Evolutionary conservation across 2,797 vertebrate genomes (phyloP), one percentile per base, ranked within the genome.

Genomic region (Oryzias dopingdopingensis): DNA sequence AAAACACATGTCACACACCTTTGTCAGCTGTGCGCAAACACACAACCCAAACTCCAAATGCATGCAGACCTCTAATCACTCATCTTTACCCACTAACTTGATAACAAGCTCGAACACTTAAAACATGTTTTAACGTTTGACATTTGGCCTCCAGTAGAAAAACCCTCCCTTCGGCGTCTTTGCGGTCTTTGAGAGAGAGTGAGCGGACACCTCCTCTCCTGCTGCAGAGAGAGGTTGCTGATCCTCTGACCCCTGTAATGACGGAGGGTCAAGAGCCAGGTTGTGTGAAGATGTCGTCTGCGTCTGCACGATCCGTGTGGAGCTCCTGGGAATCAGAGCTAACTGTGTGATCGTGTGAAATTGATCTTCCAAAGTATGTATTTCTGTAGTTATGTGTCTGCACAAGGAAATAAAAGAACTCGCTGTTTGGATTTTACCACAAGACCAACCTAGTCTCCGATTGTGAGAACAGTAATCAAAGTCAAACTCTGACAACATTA

Each of bases 61-160:
- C 67, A 56, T 63, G 74, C 68, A 62, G 44, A 67, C 62, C 16
- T 50, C 48, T 72, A 69, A 84, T 80, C 76, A 23, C 68, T 65
- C 64, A 57, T 72, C 59, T 76, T 73, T 57, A 58, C 73, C 42
- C 50, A 16, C 85, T 88, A 89, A 89, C 84, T 88, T 42, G 70
- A 79, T 87, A 89, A 88, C 74, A 45, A 85, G 81, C 72, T 74
- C 18, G 14, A 87, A 83, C 81, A 62, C 72, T 80, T 43, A 51
- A 79, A 78, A 84, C 88, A 88, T 88, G 82, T 84, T 87, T 86
- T 72, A 87, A 74, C 82, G 81, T 88, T 88, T 89, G 85, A 89
- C 86, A 81, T 84, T 85, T 88, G 81, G 68, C 85, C 83, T 60
- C 4, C 0, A 18, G 43, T 44, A 65, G 65, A 72, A 56, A 60